Evolutionary conservation across 2,113 vertebrate genomes (phyloP), one percentile per base, ranked within the genome.

Genomic region (Corythaixoides concolor): DNA sequence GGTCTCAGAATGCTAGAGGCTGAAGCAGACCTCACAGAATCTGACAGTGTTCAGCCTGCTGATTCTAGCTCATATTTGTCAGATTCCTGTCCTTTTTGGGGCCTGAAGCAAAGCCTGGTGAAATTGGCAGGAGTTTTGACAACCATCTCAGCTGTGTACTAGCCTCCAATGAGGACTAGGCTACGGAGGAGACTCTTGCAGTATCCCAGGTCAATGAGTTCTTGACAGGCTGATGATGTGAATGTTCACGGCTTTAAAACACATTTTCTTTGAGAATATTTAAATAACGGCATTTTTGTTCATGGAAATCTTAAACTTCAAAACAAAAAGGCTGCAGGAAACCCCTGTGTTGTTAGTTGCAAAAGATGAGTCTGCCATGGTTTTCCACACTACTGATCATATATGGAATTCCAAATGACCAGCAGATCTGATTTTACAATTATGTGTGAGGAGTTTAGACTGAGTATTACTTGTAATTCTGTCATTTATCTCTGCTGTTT

Each of bases 401-500:
- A 81, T 63, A 37, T 63, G 76, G 84, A 77, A 93, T 86, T 56
- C 50, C 72, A 81, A 62, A 55, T 67, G 73, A 77, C 64, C 9
- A 63, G 64, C 24, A 67, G 76, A 67, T 94, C 73, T 91, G 64
- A 68, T 91, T 95, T 94, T 89, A 17, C 60, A 95, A 78, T 75
- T 35, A 27, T n/a, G 52, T 74, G 52, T 89, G 76, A 91, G 60
- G 52, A 78, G 47, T 92, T 97, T 49, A 74, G 73, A 67, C 72
- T 83, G 52, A 84, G 20, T 77, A 67, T 83, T 86, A 24, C 55
- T 88, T 95, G 68, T 70, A 92, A 78, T 89, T 90, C 89, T 95
- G 91, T 96, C 91, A 90, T 92, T 95, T 93, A 35, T 90, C 68
- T 95, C 66, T 85, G 4, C 85, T 68, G 23, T 88, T 94, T 85